These are phyloP conservation scores for Rostratula benghalensis DNA, from an alignment of 2,113 vertebrate genomes.

Conservation along the genomic window DNA sequence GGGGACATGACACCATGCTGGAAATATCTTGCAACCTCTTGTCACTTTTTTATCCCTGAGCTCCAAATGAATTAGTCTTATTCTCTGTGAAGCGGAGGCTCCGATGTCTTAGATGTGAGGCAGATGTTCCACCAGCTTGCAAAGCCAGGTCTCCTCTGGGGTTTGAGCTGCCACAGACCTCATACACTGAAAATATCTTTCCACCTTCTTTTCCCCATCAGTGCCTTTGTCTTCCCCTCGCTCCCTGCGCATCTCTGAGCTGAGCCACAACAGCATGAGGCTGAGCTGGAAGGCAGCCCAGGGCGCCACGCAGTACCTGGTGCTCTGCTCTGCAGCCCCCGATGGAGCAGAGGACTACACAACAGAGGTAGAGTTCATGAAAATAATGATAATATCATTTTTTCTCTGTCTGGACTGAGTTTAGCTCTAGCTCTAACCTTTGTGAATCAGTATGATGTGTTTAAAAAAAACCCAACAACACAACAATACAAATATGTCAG, in stretches of 20 bases:
- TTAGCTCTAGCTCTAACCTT: not conserved
- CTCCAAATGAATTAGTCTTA: not conserved
- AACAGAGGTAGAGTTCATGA: conserved; percentile 49
- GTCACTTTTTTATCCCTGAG: not conserved
- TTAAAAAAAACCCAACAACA: not conserved
- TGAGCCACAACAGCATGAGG: conserved; percentile 79
- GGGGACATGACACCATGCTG: not conserved
- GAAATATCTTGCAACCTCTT: not conserved
- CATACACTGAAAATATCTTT: not conserved
- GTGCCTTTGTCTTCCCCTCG: conserved; percentile 81
- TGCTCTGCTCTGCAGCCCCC: conserved; percentile 81
- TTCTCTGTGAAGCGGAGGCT: not conserved
- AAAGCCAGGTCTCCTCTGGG: not conserved
- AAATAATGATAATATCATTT: accelerated
- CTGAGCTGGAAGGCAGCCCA: conserved; percentile 82
- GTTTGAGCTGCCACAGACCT: not conserved
- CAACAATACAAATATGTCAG: no score
- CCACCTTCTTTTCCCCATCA: conserved; percentile 31
- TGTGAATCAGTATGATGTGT: not conserved
- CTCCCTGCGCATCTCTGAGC: conserved; percentile 77
- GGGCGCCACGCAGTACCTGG: conserved; percentile 86
- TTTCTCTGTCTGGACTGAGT: not conserved
- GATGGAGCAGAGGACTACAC: conserved; percentile 70
- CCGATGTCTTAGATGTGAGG: not conserved
- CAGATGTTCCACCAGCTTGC: not conserved